phyloP scores from a whole-genome alignment of 1,140 invertebrate genomes.

The Euwallacea similis region DNA sequence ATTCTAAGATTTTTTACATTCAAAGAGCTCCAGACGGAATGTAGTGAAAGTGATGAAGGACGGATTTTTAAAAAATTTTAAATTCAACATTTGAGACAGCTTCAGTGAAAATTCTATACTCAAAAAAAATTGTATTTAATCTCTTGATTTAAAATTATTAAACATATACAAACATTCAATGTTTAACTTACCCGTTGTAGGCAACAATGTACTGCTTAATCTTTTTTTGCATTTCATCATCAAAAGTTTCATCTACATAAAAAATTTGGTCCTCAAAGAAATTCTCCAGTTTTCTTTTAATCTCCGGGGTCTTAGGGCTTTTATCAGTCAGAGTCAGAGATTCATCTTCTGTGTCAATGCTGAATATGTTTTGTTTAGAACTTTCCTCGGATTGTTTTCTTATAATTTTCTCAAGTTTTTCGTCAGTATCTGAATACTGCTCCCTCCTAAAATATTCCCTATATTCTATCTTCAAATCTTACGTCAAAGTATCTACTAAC shows the following conservation, averaged over 20 bases:
- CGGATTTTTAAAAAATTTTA: neutral
- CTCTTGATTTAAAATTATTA: neutral
- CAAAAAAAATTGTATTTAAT: neutral
- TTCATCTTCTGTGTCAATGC: conserved; percentile 38
- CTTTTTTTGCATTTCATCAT: conserved; percentile 30
- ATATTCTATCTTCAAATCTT: no score
- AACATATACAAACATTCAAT: neutral
- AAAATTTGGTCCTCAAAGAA: conserved; percentile 46
- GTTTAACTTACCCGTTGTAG: conserved; percentile 46
- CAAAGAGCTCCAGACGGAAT: neutral
- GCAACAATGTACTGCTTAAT: conserved; percentile 47
- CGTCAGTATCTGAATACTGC: conserved; percentile 57
- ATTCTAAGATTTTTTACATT: neutral
- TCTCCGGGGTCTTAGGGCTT: conserved; percentile 14
- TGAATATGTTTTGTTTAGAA: conserved; percentile 21
- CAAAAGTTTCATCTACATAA: conserved; percentile 45
- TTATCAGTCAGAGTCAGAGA: neutral
- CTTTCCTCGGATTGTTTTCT: conserved; percentile 14
- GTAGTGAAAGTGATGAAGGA: neutral
- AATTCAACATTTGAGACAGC: no score
- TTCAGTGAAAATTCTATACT: no score
- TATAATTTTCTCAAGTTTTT: conserved; percentile 57
- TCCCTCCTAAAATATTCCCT: conserved; percentile 28
- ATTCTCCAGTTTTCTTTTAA: conserved; percentile 36
- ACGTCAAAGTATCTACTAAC: neutral